These are phyloP conservation scores for Montipora capitata DNA, from an alignment of 92 coral and sea anemone genomes.

Conservation along the genomic window DNA sequence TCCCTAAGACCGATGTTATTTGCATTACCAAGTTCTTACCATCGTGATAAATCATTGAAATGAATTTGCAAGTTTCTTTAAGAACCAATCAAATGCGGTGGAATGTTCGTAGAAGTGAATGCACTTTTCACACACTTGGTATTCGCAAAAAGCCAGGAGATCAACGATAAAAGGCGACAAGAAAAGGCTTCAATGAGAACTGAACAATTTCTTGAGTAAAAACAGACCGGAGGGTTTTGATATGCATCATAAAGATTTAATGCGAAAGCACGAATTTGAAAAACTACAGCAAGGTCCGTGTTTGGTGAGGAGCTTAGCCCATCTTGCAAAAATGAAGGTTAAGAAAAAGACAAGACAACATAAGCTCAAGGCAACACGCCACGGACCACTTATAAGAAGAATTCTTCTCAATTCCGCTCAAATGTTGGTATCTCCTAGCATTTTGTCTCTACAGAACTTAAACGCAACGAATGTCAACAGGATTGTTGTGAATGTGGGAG, in stretches of 20 bases:
- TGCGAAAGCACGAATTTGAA: slow-evolving; percentile 18
- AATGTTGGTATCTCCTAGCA: slow-evolving; percentile 22
- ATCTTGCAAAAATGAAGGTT: slow-evolving; percentile 32
- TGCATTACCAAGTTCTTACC: slow-evolving; percentile 18
- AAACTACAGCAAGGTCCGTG: neutral
- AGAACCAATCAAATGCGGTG: slow-evolving; percentile 21
- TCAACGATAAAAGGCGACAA: slow-evolving; percentile 43
- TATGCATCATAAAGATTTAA: slow-evolving; percentile 53
- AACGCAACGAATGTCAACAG: slow-evolving; percentile 31
- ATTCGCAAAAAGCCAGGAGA: slow-evolving; percentile 11
- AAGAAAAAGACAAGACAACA: slow-evolving; percentile 7
- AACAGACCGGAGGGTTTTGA: slow-evolving; percentile 11
- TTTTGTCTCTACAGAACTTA: slow-evolving; percentile 19
- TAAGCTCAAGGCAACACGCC: slow-evolving; percentile 1
- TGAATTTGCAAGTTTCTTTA: neutral
- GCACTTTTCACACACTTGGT: slow-evolving; percentile 25
- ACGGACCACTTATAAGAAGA: slow-evolving; percentile 21
- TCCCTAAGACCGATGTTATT: neutral
- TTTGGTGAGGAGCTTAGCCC: slow-evolving; percentile 20
- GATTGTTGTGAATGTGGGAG: slow-evolving; percentile 89
- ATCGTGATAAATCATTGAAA: neutral
- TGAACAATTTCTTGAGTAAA: slow-evolving; percentile 29
- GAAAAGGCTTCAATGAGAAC: slow-evolving; percentile 19
- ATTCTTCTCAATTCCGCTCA: slow-evolving; percentile 44
- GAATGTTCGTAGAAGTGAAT: neutral